Conservation (phyloP, 2,797 vertebrate species). For the Ispidina picta region DNA sequence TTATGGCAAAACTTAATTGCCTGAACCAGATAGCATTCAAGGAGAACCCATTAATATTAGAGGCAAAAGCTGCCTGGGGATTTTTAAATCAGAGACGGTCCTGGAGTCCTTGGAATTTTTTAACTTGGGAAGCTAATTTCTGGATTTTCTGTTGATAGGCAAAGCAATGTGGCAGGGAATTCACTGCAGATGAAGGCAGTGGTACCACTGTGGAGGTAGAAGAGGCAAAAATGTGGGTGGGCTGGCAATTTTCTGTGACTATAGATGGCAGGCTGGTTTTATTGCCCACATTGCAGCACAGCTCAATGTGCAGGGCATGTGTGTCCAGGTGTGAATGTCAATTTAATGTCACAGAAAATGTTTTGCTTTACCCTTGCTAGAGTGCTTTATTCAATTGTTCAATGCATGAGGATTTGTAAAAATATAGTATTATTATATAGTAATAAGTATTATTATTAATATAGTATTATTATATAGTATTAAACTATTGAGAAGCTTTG, state of each 20-base stretch:
- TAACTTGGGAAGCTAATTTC: not conserved
- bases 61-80: slow-evolving; percentile 16
- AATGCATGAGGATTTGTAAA: not conserved
- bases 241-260: not conserved
- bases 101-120: not conserved
- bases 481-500: not conserved
- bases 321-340: not conserved
- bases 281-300: not conserved
- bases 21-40: slow-evolving; percentile 26
- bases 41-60: slow-evolving; percentile 54
- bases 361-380: not conserved
- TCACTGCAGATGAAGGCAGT: not conserved
- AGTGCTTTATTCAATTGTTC: not conserved
- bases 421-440: not conserved
- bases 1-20: slow-evolving; percentile 54
- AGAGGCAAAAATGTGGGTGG: not conserved
- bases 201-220: not conserved
- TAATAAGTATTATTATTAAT: no score
- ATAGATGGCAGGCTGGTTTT: not conserved
- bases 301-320: not conserved
- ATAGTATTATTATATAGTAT: no score
- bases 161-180: not conserved
- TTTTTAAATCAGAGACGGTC: not conserved
- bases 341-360: not conserved
- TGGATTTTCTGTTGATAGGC: not conserved